Evolutionary conservation across 2,888 invertebrate genomes (phyloP).

Genomic region (Tinea trinotella): DNA sequence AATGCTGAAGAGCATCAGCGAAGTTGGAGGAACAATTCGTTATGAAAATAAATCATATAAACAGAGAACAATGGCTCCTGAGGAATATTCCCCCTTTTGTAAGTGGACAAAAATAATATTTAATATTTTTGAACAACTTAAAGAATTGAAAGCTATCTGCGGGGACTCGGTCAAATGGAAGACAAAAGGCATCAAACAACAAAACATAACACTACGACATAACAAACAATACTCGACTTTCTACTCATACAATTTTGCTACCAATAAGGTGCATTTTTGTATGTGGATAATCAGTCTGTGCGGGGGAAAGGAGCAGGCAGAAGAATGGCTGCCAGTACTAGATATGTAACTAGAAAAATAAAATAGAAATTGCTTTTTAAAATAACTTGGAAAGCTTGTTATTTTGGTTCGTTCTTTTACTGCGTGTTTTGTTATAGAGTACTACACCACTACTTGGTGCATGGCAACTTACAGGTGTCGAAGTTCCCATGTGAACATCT

Average conservation of each 20-base stretch:
- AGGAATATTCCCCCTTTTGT: neutral
- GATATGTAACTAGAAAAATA: neutral
- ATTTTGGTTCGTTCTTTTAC: too few species aligned
- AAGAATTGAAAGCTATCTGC: conserved; percentile 14
- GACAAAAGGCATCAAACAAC: conserved; percentile 8
- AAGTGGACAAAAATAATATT: neutral
- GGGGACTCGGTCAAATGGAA: conserved; percentile 3
- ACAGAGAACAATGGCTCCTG: neutral
- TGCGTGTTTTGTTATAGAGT: too few species aligned
- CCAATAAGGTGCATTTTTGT: neutral
- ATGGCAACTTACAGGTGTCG: too few species aligned
- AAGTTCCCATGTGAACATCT: too few species aligned
- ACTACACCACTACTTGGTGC: too few species aligned
- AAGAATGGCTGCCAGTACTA: neutral
- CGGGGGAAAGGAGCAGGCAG: neutral
- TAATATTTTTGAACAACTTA: conserved; percentile 7
- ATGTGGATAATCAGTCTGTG: neutral
- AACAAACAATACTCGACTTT: neutral
- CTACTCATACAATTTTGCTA: neutral
- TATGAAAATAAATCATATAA: neutral
- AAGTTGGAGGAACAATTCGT: too few species aligned
- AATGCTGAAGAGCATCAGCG: too few species aligned
- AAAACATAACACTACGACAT: neutral
- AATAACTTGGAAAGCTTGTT: neutral
- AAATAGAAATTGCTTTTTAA: conserved; percentile 9